phyloP scores from a whole-genome alignment of 1,140 invertebrate species.

The Ips nitidus region DNA sequence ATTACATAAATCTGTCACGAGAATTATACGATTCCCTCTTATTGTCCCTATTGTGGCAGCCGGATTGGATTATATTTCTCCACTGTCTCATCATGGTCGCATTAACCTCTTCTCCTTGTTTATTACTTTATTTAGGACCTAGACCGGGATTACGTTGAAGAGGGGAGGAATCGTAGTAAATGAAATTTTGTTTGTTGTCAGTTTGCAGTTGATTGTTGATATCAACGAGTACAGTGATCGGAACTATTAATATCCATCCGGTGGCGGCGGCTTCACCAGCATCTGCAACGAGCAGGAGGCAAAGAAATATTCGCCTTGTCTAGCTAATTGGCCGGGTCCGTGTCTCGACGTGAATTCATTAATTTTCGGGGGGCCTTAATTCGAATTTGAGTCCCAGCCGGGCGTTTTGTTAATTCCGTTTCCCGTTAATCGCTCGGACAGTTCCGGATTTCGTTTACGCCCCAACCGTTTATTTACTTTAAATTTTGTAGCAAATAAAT shows the following conservation, averaged over 20 bases:
- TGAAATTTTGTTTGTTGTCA: slow-evolving; percentile 15
- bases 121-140: slow-evolving; percentile 26
- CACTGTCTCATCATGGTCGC: slow-evolving; percentile 8
- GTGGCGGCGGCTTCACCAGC: slow-evolving; percentile 6
- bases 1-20: slow-evolving; percentile 36
- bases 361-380: slow-evolving; percentile 51
- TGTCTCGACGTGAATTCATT: slow-evolving; percentile 52
- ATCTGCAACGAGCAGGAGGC: slow-evolving; percentile 27
- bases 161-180: neutral
- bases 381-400: slow-evolving; percentile 50
- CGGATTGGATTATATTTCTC: slow-evolving; percentile 30
- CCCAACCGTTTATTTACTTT: slow-evolving; percentile 37
- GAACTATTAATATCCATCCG: slow-evolving; percentile 34
- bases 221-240: slow-evolving; percentile 6
- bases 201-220: slow-evolving; percentile 4
- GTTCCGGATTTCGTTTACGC: slow-evolving; percentile 42
- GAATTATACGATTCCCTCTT: slow-evolving; percentile 29
- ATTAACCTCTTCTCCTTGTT: slow-evolving; percentile 35
- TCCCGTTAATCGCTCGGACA: slow-evolving; percentile 50
- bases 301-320: slow-evolving; percentile 38
- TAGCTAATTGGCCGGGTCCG: slow-evolving; percentile 49
- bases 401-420: slow-evolving; percentile 52
- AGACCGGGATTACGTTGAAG: slow-evolving; percentile 7
- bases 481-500: slow-evolving; percentile 36
- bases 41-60: slow-evolving; percentile 33